Base-by-base conservation (phyloP, 2,113 vertebrate species). In the Phaethon lepturus region DNA sequence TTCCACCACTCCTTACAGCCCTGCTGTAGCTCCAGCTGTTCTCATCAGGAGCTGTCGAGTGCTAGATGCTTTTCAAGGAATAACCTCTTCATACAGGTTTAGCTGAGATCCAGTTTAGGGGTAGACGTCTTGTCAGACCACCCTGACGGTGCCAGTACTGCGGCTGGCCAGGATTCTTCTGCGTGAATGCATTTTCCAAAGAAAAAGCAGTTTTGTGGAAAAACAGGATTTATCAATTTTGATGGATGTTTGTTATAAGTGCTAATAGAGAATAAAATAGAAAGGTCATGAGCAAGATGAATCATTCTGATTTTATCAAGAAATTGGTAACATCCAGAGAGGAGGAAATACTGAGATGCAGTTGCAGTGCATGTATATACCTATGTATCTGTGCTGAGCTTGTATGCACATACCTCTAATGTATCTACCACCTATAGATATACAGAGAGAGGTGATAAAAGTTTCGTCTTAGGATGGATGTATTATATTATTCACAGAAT, bases 1-100 rank as follows among this genome's bases (percentile, higher is more conserved):
- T 92, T 82, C 20, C 33, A 53, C 17, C 7, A 7, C 81, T 69
- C 42, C 62, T 53, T 15, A 11, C 29, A 68, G 63, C 53, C 62
- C 67, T 66, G 88, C 85, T 93, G 86, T 53, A 89, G 68, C 84
- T 89, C 87, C 91, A 96, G 91, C 81, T 94, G 92, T 83, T 97
- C 93, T 82, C 90, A 90, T 78, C 88, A 90, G 92, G 85, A 93
- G 92, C 92, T 95, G 62, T 88, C 47, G 23, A 91, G 92, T 8
- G 18, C 63, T 49, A 26, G 81, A 58, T 79, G 67, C 50, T 96
- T 93, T 58, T 92, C 88, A 86, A 73, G 55, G 80, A 79, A 28
- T 63, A 79, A 66, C 52, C 92, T 92, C 88, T 94, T 93, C 82
- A 88, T 63, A 56, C 0, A 42, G 28, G 7, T 63, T 73, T 58